phyloP scores from a whole-genome alignment of 2,113 vertebrate genomes.

The Rhinopomastus cyanomelas region DNA sequence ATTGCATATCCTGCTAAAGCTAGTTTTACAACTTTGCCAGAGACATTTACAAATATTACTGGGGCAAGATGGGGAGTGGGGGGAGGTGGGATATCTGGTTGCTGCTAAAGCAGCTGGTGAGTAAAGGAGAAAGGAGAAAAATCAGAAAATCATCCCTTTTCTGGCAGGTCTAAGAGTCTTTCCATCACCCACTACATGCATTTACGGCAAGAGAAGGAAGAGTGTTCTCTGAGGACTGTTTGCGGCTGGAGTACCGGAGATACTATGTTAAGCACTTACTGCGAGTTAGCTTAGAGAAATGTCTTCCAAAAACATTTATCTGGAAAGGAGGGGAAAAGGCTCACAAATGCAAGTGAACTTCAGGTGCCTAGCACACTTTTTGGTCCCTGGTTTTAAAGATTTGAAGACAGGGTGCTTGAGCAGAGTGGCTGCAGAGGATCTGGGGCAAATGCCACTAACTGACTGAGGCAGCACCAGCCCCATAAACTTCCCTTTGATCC shows the following conservation, averaged over 20 bases:
- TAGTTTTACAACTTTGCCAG: conserved; percentile 60
- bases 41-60: conserved; percentile 39
- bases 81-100: neutral
- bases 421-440: conserved; percentile 28
- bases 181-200: conserved; percentile 15
- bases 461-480: conserved; percentile 32
- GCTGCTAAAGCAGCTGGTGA: conserved; percentile 35
- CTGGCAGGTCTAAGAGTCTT: conserved; percentile 37
- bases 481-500: conserved; percentile 54
- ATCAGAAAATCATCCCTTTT: neutral
- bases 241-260: conserved; percentile 27
- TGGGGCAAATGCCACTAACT: conserved; percentile 27
- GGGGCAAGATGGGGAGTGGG: no score
- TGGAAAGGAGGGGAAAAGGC: neutral
- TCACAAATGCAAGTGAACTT: neutral
- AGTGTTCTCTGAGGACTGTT: conserved; percentile 57
- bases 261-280: conserved; percentile 55
- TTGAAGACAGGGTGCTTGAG: neutral
- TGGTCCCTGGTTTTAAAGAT: neutral
- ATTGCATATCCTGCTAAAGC: conserved; percentile 41
- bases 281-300: conserved; percentile 37
- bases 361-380: neutral
- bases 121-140: conserved; percentile 25
- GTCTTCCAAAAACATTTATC: conserved; percentile 41
- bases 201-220: conserved; percentile 14